Conservation (phyloP, 2,888 invertebrate species). For the Trissolcus brochymenae region DNA sequence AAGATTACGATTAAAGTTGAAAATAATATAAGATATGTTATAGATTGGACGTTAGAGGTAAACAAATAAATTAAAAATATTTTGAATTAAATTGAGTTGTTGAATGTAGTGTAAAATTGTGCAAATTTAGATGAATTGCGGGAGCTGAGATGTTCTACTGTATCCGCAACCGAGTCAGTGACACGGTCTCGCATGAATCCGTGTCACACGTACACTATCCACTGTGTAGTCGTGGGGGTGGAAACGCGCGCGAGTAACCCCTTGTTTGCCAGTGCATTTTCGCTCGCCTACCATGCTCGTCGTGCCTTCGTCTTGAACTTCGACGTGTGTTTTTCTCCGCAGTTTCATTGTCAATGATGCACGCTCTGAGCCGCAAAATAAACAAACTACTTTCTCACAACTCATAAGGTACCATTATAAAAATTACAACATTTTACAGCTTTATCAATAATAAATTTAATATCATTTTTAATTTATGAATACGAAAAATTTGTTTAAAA, state of each 20-base stretch:
- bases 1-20: too few relatives aligned
- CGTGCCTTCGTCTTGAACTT: conserved; percentile 24
- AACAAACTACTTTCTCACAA: conserved; percentile 10
- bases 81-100: too few relatives aligned
- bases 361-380: not conserved
- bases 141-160: conserved; percentile 29
- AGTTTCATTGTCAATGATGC: conserved; percentile 21
- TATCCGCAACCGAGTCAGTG: conserved; percentile 40
- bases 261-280: conserved; percentile 51
- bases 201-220: conserved; percentile 52
- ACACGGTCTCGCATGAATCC: conserved; percentile 56
- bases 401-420: conserved; percentile 17
- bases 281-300: conserved; percentile 38
- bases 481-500: too few relatives aligned
- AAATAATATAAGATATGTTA: too few relatives aligned
- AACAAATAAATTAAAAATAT: too few relatives aligned
- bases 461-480: too few relatives aligned
- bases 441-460: not conserved
- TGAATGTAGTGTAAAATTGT: not conserved
- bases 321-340: conserved; percentile 8
- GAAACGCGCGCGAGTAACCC: conserved; percentile 57
- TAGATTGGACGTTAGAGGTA: too few relatives aligned
- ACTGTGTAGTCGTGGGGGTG: conserved; percentile 49
- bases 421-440: not conserved
- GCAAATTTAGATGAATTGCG: conserved; percentile 19